Evolutionary conservation across 2,888 invertebrate genomes (phyloP).

Genomic region (Smittia sp.): DNA sequence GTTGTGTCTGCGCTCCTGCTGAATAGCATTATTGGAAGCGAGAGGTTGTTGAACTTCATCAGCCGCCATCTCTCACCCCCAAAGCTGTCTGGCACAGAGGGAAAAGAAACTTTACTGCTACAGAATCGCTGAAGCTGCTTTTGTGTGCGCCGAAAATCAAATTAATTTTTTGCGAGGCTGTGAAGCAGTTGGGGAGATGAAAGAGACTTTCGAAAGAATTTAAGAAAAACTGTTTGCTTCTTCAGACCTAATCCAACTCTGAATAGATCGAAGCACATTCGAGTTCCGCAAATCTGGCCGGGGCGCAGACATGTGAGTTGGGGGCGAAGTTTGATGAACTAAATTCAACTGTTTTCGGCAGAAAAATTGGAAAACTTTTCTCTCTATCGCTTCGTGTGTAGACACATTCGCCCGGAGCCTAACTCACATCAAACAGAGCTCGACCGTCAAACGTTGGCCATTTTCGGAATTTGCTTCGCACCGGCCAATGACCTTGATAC

Average conservation of each 20-base stretch:
- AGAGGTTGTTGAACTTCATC: conserved; percentile 15
- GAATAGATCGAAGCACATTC: not conserved
- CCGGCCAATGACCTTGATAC: conserved; percentile 26
- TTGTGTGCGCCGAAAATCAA: conserved; percentile 10
- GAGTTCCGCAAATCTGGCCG: not conserved
- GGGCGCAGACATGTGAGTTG: conserved; percentile 17
- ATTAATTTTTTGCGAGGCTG: not conserved
- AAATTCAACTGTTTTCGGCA: not conserved
- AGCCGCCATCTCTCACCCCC: conserved; percentile 9
- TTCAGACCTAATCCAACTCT: no score
- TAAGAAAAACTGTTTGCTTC: no score
- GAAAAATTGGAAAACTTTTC: not conserved
- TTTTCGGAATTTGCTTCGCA: not conserved
- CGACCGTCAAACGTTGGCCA: not conserved
- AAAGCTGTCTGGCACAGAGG: not conserved
- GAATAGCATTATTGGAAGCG: conserved; percentile 7
- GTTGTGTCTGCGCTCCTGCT: conserved; percentile 39
- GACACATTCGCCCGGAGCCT: not conserved
- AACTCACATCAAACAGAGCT: not conserved
- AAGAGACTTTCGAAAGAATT: no score
- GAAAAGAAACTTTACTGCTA: not conserved
- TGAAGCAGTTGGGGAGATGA: no score
- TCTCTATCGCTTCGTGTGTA: not conserved
- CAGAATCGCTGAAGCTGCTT: not conserved
- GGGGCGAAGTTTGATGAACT: not conserved